Evolutionary conservation across 2,113 vertebrate genomes (phyloP).

Genomic region (Atrichornis clamosus): DNA sequence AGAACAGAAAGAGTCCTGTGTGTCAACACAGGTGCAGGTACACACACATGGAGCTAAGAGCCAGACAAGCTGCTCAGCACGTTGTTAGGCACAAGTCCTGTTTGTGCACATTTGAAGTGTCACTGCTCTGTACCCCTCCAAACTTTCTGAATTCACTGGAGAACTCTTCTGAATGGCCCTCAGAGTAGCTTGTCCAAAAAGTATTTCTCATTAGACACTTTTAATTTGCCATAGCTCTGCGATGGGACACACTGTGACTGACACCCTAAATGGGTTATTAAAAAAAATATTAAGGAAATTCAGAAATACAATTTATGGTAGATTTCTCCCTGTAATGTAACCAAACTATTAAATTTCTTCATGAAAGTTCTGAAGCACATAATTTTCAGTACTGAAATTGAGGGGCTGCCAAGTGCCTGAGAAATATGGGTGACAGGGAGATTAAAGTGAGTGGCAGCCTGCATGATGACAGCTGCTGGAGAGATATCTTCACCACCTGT

Average conservation of each 20-base stretch:
- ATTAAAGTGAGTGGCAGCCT: slow-evolving; percentile 16
- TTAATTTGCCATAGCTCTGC: background rate
- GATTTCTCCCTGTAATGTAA: background rate
- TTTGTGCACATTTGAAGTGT: background rate
- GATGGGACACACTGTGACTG: background rate
- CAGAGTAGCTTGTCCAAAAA: background rate
- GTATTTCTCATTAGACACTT: background rate
- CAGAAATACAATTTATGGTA: background rate
- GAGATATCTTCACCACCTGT: slow-evolving; percentile 38
- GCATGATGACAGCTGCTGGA: background rate
- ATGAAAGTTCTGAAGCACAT: slow-evolving; percentile 10
- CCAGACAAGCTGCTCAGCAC: background rate
- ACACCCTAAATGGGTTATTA: background rate
- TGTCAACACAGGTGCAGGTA: background rate
- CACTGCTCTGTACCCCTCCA: background rate
- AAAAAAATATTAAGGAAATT: slow-evolving; percentile 4
- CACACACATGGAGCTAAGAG: background rate
- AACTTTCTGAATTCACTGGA: background rate
- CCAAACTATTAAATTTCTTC: slow-evolving; percentile 8
- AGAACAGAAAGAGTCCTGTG: background rate
- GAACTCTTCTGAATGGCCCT: background rate
- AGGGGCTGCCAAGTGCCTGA: background rate
- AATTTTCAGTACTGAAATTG: background rate
- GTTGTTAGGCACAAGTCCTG: background rate
- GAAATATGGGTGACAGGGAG: background rate